phyloP scores from a whole-genome alignment of 2,888 invertebrate species.

The Stratiomys singularior region DNA sequence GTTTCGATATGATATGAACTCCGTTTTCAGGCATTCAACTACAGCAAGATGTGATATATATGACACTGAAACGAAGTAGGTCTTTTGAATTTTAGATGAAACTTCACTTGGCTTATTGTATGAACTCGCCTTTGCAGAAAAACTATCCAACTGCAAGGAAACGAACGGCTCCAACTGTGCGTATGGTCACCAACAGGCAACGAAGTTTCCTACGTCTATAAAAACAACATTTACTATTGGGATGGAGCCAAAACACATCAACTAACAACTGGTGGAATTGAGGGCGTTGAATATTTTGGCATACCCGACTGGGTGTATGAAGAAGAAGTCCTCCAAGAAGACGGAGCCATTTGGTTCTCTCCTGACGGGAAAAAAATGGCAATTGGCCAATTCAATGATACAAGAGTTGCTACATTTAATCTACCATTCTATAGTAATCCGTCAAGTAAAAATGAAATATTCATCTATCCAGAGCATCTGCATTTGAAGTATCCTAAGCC shows the following conservation, averaged over 20 bases:
- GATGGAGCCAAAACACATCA: slow-evolving; percentile 60
- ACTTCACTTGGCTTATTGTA: neutral
- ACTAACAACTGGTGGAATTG: slow-evolving; percentile 73
- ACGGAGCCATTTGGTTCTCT: slow-evolving; percentile 84
- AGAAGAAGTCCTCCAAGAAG: slow-evolving; percentile 81
- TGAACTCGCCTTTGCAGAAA: slow-evolving; percentile 59
- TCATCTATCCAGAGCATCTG: slow-evolving; percentile 76
- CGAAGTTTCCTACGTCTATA: slow-evolving; percentile 71
- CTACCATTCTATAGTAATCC: slow-evolving; percentile 76
- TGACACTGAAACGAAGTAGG: slow-evolving; percentile 69
- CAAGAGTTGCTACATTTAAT: slow-evolving; percentile 71
- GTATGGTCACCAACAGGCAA: slow-evolving; percentile 69
- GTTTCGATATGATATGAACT: slow-evolving; percentile 59
- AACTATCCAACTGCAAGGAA: slow-evolving; percentile 67
- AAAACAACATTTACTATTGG: slow-evolving; percentile 74
- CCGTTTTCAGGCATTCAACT: slow-evolving; percentile 72
- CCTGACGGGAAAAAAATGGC: slow-evolving; percentile 75
- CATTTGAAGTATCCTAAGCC: slow-evolving; percentile 82
- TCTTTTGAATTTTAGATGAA: too few relatives aligned
- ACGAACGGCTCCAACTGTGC: slow-evolving; percentile 71
- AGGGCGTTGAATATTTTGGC: slow-evolving; percentile 80
- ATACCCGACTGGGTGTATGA: slow-evolving; percentile 95
- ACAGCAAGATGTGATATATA: slow-evolving; percentile 73
- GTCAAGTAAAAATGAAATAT: slow-evolving; percentile 59
- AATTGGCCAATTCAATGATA: slow-evolving; percentile 79